Percentiles rank a stretch among this genome's conserved stretches.
phyloP scores from a whole-genome alignment of 1,140 invertebrate species.

The Potamilus streckersoni region DNA sequence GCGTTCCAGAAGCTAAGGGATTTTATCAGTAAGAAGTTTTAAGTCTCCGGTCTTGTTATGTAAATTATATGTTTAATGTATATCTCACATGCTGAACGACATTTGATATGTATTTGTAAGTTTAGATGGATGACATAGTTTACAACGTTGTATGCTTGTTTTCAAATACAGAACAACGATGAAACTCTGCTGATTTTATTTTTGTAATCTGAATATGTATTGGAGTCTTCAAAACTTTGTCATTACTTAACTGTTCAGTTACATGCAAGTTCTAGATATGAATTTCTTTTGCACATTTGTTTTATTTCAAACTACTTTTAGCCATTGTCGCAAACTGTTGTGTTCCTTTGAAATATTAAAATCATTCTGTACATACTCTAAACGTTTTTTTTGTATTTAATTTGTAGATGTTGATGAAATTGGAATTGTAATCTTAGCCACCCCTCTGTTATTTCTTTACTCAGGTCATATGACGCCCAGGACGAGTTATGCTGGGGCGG shows the following conservation, averaged over 20 bases:
- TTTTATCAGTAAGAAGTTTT: conserved; percentile 71
- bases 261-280: neutral
- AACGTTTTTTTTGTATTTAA: neutral
- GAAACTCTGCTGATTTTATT: neutral
- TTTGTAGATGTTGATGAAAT: neutral
- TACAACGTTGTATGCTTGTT: neutral
- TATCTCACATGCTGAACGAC: neutral
- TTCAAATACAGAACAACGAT: neutral
- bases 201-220: no score
- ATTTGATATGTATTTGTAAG: neutral
- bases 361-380: neutral
- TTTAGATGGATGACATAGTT: neutral
- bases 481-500: conserved; percentile 77
- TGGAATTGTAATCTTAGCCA: neutral
- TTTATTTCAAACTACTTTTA: neutral
- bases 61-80: neutral
- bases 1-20: conserved; percentile 70
- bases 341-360: neutral
- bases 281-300: neutral
- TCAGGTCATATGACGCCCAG: conserved; percentile 71
- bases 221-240: no score
- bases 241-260: no score
- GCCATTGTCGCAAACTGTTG: neutral
- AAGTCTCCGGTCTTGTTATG: neutral
- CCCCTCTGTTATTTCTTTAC: neutral